phyloP scores from a whole-genome alignment of 1,140 invertebrate genomes.

The Heliothis subflexa region DNA sequence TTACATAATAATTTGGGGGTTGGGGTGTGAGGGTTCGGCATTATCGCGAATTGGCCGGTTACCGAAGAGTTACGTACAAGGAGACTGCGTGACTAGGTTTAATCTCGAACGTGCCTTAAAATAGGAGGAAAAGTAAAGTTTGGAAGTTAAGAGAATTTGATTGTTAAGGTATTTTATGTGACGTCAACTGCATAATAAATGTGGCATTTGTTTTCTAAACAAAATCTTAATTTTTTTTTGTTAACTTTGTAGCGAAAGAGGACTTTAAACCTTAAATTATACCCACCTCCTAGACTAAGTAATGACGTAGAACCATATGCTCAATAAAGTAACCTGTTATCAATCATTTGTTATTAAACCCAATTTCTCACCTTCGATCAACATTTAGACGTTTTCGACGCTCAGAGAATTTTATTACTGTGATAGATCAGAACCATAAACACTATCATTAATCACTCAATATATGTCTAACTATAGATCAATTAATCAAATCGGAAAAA shows the following conservation, averaged over 20 bases:
- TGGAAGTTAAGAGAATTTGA: background rate
- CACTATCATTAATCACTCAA: background rate
- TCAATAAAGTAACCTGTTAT: too few relatives aligned
- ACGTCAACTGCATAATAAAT: background rate
- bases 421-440: too few relatives aligned
- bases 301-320: too few relatives aligned
- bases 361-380: too few relatives aligned
- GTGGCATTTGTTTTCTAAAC: too few relatives aligned
- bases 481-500: background rate
- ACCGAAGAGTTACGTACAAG: slow-evolving; percentile 5
- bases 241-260: background rate
- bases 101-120: background rate
- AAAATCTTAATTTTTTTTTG: too few relatives aligned
- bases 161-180: background rate
- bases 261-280: too few relatives aligned
- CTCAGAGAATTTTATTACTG: too few relatives aligned
- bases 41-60: slow-evolving; percentile 20
- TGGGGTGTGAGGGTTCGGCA: background rate
- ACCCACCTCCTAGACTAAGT: too few relatives aligned
- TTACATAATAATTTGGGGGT: slow-evolving; percentile 17
- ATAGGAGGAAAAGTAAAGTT: background rate
- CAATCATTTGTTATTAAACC: too few relatives aligned
- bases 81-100: slow-evolving; percentile 12
- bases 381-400: too few relatives aligned
- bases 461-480: background rate